These are phyloP conservation scores for Zhuqinia jingwanae DNA, from an alignment of 2,888 invertebrate genomes.

Conservation along the genomic window DNA sequence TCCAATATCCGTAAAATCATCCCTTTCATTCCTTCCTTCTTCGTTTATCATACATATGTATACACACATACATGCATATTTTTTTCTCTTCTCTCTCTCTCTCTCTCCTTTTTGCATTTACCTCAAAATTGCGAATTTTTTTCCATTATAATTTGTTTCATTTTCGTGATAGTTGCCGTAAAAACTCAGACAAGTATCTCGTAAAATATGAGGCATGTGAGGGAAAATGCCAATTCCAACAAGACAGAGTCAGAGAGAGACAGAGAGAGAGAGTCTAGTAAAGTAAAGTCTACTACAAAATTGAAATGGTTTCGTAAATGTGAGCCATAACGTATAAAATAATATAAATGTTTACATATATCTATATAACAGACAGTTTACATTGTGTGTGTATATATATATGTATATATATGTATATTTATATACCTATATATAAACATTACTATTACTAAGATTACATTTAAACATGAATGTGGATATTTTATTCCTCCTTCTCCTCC, in stretches of 20 bases:
- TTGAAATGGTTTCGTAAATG: conserved; percentile 66
- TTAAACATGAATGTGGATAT: conserved; percentile 22
- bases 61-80: conserved; percentile 26
- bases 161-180: conserved; percentile 64
- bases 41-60: too few relatives aligned
- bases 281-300: conserved; percentile 55
- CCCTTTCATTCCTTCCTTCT: conserved; percentile 22
- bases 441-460: not conserved
- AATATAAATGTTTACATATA: not conserved
- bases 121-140: conserved; percentile 71
- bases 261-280: too few relatives aligned
- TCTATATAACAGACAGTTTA: not conserved
- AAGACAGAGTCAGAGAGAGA: too few relatives aligned
- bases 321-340: conserved; percentile 58
- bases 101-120: conserved; percentile 46
- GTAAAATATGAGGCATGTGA: conserved; percentile 71
- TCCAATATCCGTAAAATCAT: conserved; percentile 74
- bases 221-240: conserved; percentile 66
- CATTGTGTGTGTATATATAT: not conserved
- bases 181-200: conserved; percentile 64
- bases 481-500: conserved; percentile 45
- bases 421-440: not conserved
- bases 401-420: not conserved
- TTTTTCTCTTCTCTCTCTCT: too few relatives aligned
- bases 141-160: conserved; percentile 73